Conservation (phyloP, 2,113 vertebrate species). For the Sciurus niger region DNA sequence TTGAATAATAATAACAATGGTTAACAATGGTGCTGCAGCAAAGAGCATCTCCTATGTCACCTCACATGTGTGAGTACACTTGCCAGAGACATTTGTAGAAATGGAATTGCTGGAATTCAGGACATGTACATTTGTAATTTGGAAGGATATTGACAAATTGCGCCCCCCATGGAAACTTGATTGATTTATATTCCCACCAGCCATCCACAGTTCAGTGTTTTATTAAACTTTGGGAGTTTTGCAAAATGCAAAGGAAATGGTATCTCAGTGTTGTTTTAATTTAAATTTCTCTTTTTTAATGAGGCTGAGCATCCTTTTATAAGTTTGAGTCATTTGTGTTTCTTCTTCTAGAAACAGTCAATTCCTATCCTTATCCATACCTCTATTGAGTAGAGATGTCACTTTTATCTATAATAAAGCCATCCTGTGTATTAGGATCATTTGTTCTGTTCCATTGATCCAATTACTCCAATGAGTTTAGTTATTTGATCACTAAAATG, state of each 20-base stretch:
- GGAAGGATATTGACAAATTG: background rate
- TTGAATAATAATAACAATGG: too few species aligned
- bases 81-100: slow-evolving; percentile 12
- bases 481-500: background rate
- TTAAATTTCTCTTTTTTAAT: slow-evolving; percentile 6
- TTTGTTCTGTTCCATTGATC: background rate
- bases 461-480: background rate
- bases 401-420: slow-evolving; percentile 18
- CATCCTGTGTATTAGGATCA: background rate
- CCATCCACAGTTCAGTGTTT: background rate
- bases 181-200: background rate
- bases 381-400: background rate
- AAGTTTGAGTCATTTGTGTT: background rate
- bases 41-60: background rate
- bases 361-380: background rate
- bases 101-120: background rate
- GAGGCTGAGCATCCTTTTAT: background rate
- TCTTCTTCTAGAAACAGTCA: slow-evolving; percentile 2
- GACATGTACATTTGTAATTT: background rate
- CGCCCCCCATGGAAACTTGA: background rate
- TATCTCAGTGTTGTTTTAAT: background rate
- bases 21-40: background rate
- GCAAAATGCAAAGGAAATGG: slow-evolving; percentile 27
- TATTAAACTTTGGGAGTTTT: background rate
- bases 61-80: background rate